Evolutionary conservation across 2,113 vertebrate species (phyloP).

Genomic region (Chamaea fasciata): DNA sequence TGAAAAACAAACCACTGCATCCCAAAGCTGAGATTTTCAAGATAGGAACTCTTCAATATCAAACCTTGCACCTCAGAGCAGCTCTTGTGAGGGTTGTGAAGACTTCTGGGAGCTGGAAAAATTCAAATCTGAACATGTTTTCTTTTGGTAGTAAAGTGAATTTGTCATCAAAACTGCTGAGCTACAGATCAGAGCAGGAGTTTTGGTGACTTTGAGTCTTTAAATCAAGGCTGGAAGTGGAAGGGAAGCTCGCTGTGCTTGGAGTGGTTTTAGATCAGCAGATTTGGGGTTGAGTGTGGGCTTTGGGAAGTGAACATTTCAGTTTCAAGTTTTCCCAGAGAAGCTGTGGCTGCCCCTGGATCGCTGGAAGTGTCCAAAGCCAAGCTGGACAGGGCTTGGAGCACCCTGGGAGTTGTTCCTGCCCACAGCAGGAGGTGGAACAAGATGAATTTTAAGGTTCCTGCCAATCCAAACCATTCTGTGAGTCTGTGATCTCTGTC

Average conservation of each 20-base stretch:
- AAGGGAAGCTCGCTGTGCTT: neutral
- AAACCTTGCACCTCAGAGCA: neutral
- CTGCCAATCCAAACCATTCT: neutral
- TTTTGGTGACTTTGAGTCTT: neutral
- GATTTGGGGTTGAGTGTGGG: fast-evolving
- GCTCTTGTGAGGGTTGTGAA: neutral
- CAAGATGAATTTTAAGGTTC: no score
- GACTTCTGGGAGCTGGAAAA: neutral
- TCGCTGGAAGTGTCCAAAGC: neutral
- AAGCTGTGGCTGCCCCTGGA: neutral
- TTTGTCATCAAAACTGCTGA: neutral
- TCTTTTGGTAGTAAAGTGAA: neutral
- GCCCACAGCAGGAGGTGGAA: neutral
- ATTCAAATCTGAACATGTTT: neutral
- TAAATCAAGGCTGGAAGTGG: neutral
- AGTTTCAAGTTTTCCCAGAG: neutral
- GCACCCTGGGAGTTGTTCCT: neutral
- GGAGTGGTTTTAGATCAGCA: neutral
- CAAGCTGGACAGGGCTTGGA: neutral
- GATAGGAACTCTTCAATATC: neutral
- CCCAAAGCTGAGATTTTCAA: neutral
- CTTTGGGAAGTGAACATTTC: neutral
- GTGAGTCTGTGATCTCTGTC: neutral
- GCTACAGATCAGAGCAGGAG: neutral
- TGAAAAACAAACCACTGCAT: neutral